These are phyloP conservation scores for Actinia tenebrosa DNA, from an alignment of 64 coral and sea anemone species.

Conservation along the genomic window DNA sequence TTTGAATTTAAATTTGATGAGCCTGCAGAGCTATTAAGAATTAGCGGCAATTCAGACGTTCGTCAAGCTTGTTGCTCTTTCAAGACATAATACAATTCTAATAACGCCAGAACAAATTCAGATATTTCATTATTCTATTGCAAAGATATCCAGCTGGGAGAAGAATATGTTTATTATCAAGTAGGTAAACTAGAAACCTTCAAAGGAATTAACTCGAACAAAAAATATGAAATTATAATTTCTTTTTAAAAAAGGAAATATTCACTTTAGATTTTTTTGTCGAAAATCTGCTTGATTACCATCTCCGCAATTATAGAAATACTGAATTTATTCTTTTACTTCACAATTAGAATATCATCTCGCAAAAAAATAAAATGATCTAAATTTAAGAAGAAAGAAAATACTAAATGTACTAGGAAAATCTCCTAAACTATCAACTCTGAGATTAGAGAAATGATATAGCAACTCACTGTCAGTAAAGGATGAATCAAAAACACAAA, in stretches of 20 bases:
- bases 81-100: neutral
- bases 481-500: no score
- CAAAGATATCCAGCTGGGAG: neutral
- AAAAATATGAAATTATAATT: neutral
- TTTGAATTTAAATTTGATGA: neutral
- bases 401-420: no score
- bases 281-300: neutral
- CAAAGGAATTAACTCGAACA: neutral
- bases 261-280: neutral
- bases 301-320: no score
- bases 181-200: neutral
- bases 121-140: neutral
- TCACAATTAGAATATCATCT: no score
- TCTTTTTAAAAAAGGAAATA: neutral
- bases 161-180: neutral
- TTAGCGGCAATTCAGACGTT: no score
- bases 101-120: neutral
- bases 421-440: no score
- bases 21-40: no score
- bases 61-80: neutral
- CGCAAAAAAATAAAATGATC: no score
- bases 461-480: no score
- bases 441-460: no score
- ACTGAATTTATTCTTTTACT: no score
- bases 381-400: no score